Percentiles rank a stretch among this genome's conserved stretches.
Conservation (phyloP, 2,797 vertebrate species). For the Melanotaenia trifasciata region DNA sequence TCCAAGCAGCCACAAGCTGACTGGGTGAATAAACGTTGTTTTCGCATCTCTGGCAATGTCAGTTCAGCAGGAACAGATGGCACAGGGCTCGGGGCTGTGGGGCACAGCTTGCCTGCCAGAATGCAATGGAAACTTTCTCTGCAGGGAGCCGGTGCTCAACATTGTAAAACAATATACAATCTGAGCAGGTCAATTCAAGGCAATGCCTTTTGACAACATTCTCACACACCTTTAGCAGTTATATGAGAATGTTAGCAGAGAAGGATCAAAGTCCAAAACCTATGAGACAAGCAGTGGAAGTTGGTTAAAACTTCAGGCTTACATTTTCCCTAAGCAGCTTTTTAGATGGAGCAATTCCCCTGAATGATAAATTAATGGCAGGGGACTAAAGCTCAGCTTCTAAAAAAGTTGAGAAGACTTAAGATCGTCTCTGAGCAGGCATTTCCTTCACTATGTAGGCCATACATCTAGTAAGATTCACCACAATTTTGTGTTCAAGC, state of each 20-base stretch:
- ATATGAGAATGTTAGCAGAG: background rate
- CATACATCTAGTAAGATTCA: too few relatives aligned
- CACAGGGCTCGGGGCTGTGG: constrained; percentile 65
- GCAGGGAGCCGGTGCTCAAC: constrained; percentile 48
- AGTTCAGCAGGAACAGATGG: constrained; percentile 75
- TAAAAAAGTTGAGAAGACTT: too few relatives aligned
- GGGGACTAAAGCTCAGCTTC: too few relatives aligned
- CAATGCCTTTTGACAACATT: background rate
- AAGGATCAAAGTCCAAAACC: background rate
- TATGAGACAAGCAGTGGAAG: too few relatives aligned
- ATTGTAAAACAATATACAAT: constrained; percentile 38
- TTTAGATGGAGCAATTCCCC: background rate
- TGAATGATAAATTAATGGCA: too few relatives aligned
- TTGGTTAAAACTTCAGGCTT: background rate
- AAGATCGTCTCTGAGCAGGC: too few relatives aligned
- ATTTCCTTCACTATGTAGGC: too few relatives aligned
- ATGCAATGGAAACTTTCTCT: constrained; percentile 78
- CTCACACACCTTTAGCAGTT: background rate
- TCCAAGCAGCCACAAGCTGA: constrained; percentile 58
- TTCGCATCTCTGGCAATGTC: constrained; percentile 59
- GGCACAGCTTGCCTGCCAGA: constrained; percentile 74
- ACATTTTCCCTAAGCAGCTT: background rate
- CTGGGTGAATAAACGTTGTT: constrained; percentile 53
- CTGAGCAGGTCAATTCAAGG: constrained; percentile 21
- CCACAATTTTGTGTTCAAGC: too few relatives aligned